Evolutionary conservation across 2,888 invertebrate species (phyloP), one percentile per base, ranked within the genome.

Genomic region (Harpalus rubripes): DNA sequence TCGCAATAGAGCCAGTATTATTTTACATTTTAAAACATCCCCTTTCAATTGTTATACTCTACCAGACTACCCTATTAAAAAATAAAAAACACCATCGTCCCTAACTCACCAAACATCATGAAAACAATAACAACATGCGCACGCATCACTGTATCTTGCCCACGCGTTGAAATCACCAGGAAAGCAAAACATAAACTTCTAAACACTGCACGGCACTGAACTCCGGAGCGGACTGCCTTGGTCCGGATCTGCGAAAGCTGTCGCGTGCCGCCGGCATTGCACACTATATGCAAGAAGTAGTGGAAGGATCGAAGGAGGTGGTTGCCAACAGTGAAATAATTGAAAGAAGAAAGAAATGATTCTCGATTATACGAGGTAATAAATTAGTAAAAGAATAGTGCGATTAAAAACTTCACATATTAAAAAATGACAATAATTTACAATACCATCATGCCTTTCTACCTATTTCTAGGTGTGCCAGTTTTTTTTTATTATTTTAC

Each of bases 191-290:
- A 39, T 22, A 15, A 10, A 72, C 68, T 41, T 7, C 16, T 44
- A 22, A 22, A 7, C 12, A 12, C 72, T 74, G 44, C 44, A 74
- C 44, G n/a, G 72, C 44, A 18, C 44, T 74, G 16, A 16, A 44
- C 72, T 18, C 41, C 6, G n/a, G 8, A 74, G 18, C 18, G 18
- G 18, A 44, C 72, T 44, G 44, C 39, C 15, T 26, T 41, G 41
- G 72, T 41, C 72, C 72, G 72, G 72, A 74, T 41, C 72, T 74
- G 41, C 41, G 72, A 74, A 74, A 74, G 72, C 44, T 18, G 44
- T 32, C 68, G 39, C 32, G 68, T 68, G 68, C 39, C 68, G 32
- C 44, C 44, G 32, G 16, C 59, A 16, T 59, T 56, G 56, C 56
- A 32, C 6, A 32, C 32, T 32, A 32, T 32, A 32, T 61, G 16